A percentile compares a stretch with the other conserved stretches of the same genome.
These are phyloP conservation scores for Scaptomyza caliginosa DNA, from an alignment of 2,888 invertebrate genomes.

Conservation along the genomic window DNA sequence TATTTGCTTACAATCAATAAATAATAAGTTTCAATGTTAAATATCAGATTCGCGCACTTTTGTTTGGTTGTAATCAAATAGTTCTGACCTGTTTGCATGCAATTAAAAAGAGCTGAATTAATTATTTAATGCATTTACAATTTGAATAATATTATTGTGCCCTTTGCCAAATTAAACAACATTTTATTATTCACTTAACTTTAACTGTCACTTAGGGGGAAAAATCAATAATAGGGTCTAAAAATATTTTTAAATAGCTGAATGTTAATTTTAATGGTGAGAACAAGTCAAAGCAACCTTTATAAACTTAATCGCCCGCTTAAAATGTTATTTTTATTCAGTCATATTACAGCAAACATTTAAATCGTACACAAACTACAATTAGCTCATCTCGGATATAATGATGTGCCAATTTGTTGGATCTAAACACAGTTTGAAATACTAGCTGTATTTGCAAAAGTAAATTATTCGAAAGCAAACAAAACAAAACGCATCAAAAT, in stretches of 20 bases:
- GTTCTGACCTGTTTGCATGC: constrained; percentile 1
- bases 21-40: background rate
- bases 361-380: no score
- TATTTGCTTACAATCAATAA: background rate
- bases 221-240: background rate
- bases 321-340: no score
- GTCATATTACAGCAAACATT: no score
- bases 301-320: no score
- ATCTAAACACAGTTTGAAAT: background rate
- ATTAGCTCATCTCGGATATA: background rate
- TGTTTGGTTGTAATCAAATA: constrained; percentile 5
- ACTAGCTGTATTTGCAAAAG: background rate
- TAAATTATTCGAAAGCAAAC: constrained; percentile 13
- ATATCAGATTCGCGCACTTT: background rate
- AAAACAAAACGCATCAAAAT: constrained; percentile 21
- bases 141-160: constrained; percentile 12
- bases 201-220: background rate
- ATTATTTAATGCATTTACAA: constrained; percentile 35
- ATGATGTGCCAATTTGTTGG: constrained; percentile 13
- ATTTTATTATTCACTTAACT: background rate
- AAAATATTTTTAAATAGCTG: background rate
- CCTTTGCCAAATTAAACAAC: background rate
- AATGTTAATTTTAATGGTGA: background rate
- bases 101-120: constrained; percentile 16
- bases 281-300: no score